phyloP scores from a whole-genome alignment of 1,140 invertebrate genomes.

The Saccostrea cuccullata region DNA sequence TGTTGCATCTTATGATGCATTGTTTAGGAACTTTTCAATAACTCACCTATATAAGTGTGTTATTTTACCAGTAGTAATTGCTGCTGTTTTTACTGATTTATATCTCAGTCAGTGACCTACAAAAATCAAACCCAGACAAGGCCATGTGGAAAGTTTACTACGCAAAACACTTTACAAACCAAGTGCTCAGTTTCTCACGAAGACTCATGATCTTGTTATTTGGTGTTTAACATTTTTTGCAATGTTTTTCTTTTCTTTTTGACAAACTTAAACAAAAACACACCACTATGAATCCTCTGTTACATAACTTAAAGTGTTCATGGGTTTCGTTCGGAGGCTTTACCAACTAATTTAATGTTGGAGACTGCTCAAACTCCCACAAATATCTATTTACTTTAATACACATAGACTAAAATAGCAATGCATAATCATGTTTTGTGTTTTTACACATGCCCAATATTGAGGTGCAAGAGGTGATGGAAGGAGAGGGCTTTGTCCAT shows the following conservation, averaged over 20 bases:
- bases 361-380: not conserved
- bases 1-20: too few species aligned
- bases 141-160: not conserved
- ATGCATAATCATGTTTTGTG: too few species aligned
- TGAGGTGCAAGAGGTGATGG: too few species aligned
- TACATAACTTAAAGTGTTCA: not conserved
- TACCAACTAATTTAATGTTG: not conserved
- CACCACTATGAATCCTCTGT: not conserved
- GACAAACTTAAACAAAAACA: not conserved
- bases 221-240: not conserved
- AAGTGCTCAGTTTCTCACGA: not conserved
- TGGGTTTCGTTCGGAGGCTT: not conserved
- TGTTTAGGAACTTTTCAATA: too few species aligned
- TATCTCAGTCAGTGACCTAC: constrained; percentile 2
- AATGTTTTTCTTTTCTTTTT: not conserved
- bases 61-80: not conserved
- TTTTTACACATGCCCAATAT: too few species aligned
- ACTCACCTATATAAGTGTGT: too few species aligned
- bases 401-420: too few species aligned
- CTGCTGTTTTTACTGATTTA: not conserved
- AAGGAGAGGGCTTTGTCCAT: too few species aligned
- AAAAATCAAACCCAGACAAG: not conserved
- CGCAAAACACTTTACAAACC: not conserved
- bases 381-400: not conserved
- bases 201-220: not conserved